Base-by-base conservation (phyloP, 2,113 vertebrate genomes). In the Pedetes capensis region DNA sequence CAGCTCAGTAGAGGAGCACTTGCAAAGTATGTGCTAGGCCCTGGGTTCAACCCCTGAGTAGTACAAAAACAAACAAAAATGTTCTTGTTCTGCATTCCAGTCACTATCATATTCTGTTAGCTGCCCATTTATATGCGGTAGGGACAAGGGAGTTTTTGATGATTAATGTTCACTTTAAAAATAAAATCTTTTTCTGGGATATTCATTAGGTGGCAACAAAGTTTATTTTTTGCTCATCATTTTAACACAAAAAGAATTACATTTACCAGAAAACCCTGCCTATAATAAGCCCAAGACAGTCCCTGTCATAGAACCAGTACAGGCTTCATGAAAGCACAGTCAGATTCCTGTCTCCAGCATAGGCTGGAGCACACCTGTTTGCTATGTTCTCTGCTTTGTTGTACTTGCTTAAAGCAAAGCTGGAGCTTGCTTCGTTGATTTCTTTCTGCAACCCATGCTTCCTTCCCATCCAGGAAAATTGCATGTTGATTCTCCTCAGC, bases 231-330 rank as follows among this genome's bases (percentile, higher is more conserved):
- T 86, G 61, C 44, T 29, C 14, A 68, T 63, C 85, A 91, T 72
- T 80, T 79, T 92, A 76, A 68, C 22, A 80, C 14, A 13, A 37
- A 81, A 42, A 96, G 74, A 95, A 57, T 17, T 74, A 80, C 23
- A 2, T 59, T 57, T 44, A 66, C 47, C 20, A 49, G 5, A 95
- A 59, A 86, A 57, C 59, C n/a, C 12, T 37, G 2, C 59, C n/a
- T 53, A 16, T 34, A 0, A n/a, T 59, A 37, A 90, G 42, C 47
- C 81, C 25, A 42, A 3, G 32, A 17, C 42, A 53, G 14, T 79
- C 27, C 32, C 47, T 85, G 12, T 51, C 34, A 3, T n/a, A 74
- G 64, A 89, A 23, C 18, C 14, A 91, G 34, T 37, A 69, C 6
- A 6, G 78, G 61, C 57, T 69, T 88, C 57, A 0, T 49, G 57